Conservation (phyloP, 2,797 vertebrate species). For the Aythya fuligula region DNA sequence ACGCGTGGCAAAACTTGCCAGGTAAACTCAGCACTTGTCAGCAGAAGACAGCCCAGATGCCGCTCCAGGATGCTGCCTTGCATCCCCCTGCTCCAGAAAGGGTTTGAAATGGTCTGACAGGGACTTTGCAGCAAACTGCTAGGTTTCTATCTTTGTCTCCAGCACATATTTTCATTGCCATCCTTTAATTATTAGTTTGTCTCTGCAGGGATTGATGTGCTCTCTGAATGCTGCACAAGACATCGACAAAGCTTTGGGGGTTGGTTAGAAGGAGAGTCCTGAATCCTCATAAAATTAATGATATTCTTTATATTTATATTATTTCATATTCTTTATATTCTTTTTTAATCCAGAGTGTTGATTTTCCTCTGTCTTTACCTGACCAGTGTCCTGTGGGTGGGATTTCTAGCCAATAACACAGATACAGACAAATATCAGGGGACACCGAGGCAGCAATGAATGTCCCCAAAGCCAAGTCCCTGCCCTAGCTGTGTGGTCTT, state of each 20-base stretch:
- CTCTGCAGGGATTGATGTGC: accelerated
- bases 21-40: background rate
- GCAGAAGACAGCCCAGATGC: background rate
- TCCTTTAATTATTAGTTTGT: background rate
- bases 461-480: background rate
- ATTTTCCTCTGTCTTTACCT: background rate
- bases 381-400: background rate
- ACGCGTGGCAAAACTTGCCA: background rate
- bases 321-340: background rate
- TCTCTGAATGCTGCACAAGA: background rate
- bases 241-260: background rate
- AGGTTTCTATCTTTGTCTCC: background rate
- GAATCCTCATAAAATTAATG: background rate
- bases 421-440: background rate
- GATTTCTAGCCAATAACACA: background rate
- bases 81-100: background rate
- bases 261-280: background rate
- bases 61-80: background rate
- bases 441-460: accelerated
- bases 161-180: background rate
- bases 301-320: background rate
- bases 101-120: background rate
- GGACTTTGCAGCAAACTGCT: background rate
- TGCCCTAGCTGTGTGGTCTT: background rate
- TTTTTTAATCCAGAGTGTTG: background rate